Evolutionary conservation across 2,113 vertebrate genomes (phyloP), one percentile per base, ranked within the genome.

Genomic region (Notarius quadriscutis): DNA sequence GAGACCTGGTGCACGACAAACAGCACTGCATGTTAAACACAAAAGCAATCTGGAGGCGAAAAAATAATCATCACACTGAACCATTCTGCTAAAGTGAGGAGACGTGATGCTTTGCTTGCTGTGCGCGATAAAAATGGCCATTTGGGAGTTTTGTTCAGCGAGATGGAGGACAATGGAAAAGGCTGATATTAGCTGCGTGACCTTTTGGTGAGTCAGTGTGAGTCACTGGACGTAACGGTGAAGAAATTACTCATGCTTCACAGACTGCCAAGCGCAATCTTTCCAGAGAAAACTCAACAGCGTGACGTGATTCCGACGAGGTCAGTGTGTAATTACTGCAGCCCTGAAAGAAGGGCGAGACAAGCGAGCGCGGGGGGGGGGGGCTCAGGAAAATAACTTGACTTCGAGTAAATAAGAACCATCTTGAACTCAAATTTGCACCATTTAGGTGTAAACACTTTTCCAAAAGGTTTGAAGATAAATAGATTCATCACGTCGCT

Each of bases 171-270:
- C 83, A 50, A 81, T 60, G 57, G 20, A 48, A 41, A 85, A 74
- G 69, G 30, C 53, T 0, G 71, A 17, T 75, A 81, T 75, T 60
- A 75, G 83, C 84, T 15, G n/a, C 22, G 75, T 69, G 85, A 69
- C 62, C 85, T 86, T 69, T 71, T 25, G 48, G 62, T 69, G 58
- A 86, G 85, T 69, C 85, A 80, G 50, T 57, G 27, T 86, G 60
- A 69, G 85, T 79, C 79, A 84, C 18, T 69, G 67, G 67, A 84
- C 30, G 67, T 58, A 74, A 57, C n/a, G 30, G 53, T 3, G 83
- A 53, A 72, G 67, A 34, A 58, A 53, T 74, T 60, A 58, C 83
- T 84, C 83, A 84, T 58, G 67, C 50, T 58, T 58, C 69, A 60
- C 83, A 84, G 83, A 72, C 69, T 71, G 62, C 65, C 63, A 55